These are phyloP conservation scores for Polylopha cassiicola DNA, from an alignment of 2,888 invertebrate species.

Conservation along the genomic window DNA sequence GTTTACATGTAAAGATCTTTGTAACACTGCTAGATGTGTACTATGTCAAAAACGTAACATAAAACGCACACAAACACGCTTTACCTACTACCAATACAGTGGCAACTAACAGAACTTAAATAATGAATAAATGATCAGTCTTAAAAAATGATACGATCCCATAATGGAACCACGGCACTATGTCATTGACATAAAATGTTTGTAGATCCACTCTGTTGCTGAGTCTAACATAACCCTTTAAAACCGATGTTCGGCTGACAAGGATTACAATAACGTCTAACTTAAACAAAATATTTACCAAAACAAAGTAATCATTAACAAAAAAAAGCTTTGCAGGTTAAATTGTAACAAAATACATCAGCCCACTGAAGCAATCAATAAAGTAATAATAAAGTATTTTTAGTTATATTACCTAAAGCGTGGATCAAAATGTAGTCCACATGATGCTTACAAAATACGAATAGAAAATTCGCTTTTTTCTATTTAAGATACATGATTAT, in stretches of 20 bases:
- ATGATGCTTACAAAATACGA: constrained; percentile 31
- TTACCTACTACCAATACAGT: constrained; percentile 53
- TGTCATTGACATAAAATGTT: constrained; percentile 45
- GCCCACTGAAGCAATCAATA: constrained; percentile 57
- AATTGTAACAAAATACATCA: constrained; percentile 56
- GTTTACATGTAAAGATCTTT: constrained; percentile 41
- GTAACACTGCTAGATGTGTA: constrained; percentile 37
- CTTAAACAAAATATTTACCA: constrained; percentile 53
- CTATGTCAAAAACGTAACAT: constrained; percentile 37
- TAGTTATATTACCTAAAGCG: constrained; percentile 42
- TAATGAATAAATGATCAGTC: constrained; percentile 75
- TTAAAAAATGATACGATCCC: constrained; percentile 61
- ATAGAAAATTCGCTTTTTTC: constrained; percentile 33
- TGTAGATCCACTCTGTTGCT: constrained; percentile 63
- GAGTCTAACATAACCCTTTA: too few species aligned
- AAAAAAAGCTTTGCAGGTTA: constrained; percentile 68
- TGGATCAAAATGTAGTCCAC: constrained; percentile 36
- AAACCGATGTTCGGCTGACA: too few species aligned
- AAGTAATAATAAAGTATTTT: constrained; percentile 43
- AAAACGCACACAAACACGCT: constrained; percentile 48
- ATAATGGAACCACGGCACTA: constrained; percentile 45
- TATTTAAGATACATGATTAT: constrained; percentile 37
- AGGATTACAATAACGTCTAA: too few species aligned
- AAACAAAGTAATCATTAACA: constrained; percentile 56
- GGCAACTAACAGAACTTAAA: constrained; percentile 72